phyloP scores from a whole-genome alignment of 2,888 invertebrate genomes.

The Eupithecia exiguata region DNA sequence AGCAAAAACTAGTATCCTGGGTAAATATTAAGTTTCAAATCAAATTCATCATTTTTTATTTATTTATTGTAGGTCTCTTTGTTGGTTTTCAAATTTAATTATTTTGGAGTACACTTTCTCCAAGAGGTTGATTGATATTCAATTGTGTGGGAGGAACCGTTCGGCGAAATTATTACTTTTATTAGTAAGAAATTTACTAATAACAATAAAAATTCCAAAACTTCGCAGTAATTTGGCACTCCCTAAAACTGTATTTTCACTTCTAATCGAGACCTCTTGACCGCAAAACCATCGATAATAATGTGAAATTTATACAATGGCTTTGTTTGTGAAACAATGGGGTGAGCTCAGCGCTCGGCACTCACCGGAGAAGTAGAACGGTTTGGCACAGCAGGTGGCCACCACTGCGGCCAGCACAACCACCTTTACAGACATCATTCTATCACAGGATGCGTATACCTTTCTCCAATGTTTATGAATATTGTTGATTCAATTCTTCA shows the following conservation, averaged over 20 bases:
- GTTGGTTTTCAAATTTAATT: background rate
- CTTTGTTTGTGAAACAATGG: constrained; percentile 32
- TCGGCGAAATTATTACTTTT: constrained; percentile 5
- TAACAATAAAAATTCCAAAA: background rate
- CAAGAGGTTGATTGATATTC: background rate
- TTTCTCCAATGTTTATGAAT: constrained; percentile 70
- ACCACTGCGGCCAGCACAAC: constrained; percentile 60
- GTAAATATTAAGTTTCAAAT: background rate
- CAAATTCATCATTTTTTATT: background rate
- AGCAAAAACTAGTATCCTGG: background rate
- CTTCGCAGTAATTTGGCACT: background rate
- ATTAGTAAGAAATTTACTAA: background rate
- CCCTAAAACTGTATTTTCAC: constrained; percentile 23
- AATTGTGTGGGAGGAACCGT: constrained; percentile 15
- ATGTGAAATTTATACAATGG: constrained; percentile 16
- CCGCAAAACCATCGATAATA: constrained; percentile 23
- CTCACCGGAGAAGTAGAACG: constrained; percentile 64
- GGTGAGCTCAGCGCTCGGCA: constrained; percentile 26
- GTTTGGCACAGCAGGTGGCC: constrained; percentile 61
- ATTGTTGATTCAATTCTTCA: constrained; percentile 69
- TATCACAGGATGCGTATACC: constrained; percentile 55
- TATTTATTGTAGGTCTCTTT: background rate
- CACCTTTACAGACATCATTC: constrained; percentile 65
- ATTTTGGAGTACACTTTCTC: background rate
- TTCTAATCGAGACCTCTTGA: constrained; percentile 31